These are phyloP conservation scores for Plotosus lineatus DNA, from an alignment of 2,113 vertebrate species.

Conservation along the genomic window DNA sequence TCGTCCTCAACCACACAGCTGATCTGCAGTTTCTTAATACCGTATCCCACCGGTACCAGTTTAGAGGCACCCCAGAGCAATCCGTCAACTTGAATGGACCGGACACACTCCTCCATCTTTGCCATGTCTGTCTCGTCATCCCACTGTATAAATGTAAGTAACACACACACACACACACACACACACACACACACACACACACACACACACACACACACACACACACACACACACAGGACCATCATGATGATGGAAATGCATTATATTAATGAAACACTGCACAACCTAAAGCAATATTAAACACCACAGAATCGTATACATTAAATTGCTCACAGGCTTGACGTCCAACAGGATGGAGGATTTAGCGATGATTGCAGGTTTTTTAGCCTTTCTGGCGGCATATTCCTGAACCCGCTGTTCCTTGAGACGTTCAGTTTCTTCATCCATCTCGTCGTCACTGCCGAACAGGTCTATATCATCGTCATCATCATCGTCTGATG, in stretches of 20 bases:
- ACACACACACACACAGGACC: background rate
- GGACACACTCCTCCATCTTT: slow-evolving; percentile 88
- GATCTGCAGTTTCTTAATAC: slow-evolving; percentile 96
- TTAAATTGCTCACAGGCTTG: too few species aligned
- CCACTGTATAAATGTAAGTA: slow-evolving; percentile 86
- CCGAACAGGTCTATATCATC: slow-evolving; percentile 90
- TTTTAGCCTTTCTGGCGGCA: slow-evolving; percentile 86
- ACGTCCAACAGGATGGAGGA: slow-evolving; percentile 95
- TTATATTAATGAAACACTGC: background rate
- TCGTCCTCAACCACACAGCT: slow-evolving; percentile 95
- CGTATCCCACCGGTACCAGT: slow-evolving; percentile 90
- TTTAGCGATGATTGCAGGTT: slow-evolving; percentile 87
- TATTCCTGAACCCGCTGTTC: slow-evolving; percentile 88
- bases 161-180: background rate
- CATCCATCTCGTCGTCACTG: slow-evolving; percentile 81
- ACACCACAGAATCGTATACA: too few species aligned
- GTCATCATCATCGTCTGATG: slow-evolving; percentile 65
- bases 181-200: background rate
- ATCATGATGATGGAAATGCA: background rate
- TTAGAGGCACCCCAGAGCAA: slow-evolving; percentile 93
- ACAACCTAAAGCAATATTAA: too few species aligned
- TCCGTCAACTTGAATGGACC: slow-evolving; percentile 85
- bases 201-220: background rate
- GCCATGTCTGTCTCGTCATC: slow-evolving; percentile 95
- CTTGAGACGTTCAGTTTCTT: slow-evolving; percentile 81